Evolutionary conservation across 1,140 invertebrate genomes (phyloP).

Genomic region (Lepidurus couesii): DNA sequence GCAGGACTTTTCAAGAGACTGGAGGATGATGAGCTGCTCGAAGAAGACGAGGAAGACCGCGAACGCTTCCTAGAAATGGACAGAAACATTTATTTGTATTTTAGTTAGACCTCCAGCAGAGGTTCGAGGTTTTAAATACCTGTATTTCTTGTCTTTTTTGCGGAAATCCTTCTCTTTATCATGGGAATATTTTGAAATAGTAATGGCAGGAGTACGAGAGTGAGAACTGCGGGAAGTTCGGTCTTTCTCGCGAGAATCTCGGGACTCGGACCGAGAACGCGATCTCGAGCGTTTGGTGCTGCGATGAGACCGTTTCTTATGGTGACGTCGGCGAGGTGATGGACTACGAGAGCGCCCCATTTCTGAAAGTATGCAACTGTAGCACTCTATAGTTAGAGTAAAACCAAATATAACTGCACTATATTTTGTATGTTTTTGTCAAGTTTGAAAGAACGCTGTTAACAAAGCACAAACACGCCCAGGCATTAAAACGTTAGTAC

Average conservation of each 20-base stretch:
- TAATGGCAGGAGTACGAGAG: not conserved
- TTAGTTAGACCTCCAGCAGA: not conserved
- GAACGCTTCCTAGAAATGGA: not conserved
- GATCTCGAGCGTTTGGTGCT: not conserved
- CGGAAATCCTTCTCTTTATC: not conserved
- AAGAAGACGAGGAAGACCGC: not conserved
- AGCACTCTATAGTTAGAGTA: not conserved
- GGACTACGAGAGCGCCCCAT: not conserved
- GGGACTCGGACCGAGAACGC: not conserved
- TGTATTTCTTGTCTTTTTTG: constrained; percentile 5
- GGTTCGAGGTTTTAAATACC: not conserved
- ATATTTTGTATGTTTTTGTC: too few species aligned
- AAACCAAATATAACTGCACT: too few species aligned
- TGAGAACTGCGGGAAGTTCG: not conserved
- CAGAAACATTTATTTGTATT: not conserved
- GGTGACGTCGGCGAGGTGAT: not conserved
- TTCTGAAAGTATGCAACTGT: not conserved
- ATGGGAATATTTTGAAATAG: not conserved
- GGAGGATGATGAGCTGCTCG: not conserved
- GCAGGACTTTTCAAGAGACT: not conserved
- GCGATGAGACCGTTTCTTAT: not conserved
- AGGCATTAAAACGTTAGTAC: too few species aligned
- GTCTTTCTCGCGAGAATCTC: constrained; percentile 11
- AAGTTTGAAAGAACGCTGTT: too few species aligned
- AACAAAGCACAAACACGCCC: too few species aligned